Conservation (phyloP, 2,113 vertebrate species). For the Hirundichthys speculiger region DNA sequence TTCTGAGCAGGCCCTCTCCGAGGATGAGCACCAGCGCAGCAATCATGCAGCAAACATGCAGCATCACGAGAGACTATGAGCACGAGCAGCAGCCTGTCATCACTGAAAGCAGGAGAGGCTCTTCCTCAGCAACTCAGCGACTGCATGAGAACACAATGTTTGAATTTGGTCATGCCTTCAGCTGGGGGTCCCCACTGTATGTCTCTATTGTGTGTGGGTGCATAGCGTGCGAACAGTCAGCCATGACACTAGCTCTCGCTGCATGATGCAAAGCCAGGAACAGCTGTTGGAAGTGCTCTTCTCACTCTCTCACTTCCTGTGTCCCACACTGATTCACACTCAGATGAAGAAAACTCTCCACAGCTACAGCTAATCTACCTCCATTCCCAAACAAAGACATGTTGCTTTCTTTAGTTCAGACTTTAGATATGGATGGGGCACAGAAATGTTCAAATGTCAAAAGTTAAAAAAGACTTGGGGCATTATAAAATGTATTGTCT, state of each 20-base stretch:
- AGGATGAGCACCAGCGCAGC: no score
- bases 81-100: constrained; percentile 26
- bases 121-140: constrained; percentile 40
- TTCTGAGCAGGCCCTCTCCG: constrained; percentile 1
- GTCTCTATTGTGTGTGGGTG: constrained; percentile 17
- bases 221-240: constrained; percentile 69
- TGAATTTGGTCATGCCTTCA: constrained; percentile 51
- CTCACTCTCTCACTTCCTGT: constrained; percentile 13
- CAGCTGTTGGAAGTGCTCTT: constrained; percentile 59
- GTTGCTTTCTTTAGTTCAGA: constrained; percentile 36
- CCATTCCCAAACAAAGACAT: constrained; percentile 20
- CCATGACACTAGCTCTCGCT: constrained; percentile 54
- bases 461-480: no score
- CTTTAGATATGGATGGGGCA: constrained; percentile 48
- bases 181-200: constrained; percentile 53
- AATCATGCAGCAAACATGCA: no score
- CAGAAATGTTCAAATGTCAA: no score
- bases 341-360: constrained; percentile 27
- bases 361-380: constrained; percentile 41
- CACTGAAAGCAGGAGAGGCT: constrained; percentile 44
- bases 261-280: constrained; percentile 66
- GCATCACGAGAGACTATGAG: not conserved
- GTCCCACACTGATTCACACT: constrained; percentile 43
- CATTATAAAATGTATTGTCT: constrained; percentile 45
- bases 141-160: constrained; percentile 20